Evolutionary conservation across 2,113 vertebrate genomes (phyloP).

Genomic region (Urocitellus parryii): DNA sequence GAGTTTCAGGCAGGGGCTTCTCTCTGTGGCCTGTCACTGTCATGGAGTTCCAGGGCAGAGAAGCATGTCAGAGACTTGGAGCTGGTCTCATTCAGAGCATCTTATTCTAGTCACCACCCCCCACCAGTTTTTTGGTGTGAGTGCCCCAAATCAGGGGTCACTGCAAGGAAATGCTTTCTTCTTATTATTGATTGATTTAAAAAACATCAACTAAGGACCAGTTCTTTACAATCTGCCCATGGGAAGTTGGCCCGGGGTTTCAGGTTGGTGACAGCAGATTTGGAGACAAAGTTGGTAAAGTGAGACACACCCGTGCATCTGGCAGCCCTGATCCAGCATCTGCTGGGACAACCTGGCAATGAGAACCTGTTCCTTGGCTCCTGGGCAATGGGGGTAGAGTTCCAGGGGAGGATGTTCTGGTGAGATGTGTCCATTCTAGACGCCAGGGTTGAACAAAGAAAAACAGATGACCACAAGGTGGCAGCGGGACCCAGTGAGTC

Average conservation of each 20-base stretch:
- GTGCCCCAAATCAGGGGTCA: neutral
- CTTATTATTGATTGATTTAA: neutral
- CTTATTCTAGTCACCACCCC: neutral
- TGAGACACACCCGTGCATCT: no score
- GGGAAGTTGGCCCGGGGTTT: neutral
- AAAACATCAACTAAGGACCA: neutral
- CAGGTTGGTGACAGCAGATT: neutral
- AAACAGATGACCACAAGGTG: no score
- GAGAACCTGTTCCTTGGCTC: neutral
- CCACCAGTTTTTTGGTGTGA: no score
- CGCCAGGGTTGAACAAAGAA: no score
- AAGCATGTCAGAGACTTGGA: no score
- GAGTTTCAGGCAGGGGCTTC: neutral
- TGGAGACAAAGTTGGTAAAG: neutral
- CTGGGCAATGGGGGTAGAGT: neutral
- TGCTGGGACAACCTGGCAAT: no score
- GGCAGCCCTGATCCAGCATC: no score
- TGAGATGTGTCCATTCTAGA: fast-evolving
- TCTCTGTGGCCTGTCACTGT: fast-evolving
- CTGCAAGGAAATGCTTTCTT: neutral
- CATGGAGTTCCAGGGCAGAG: fast-evolving
- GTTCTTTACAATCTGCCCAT: fast-evolving
- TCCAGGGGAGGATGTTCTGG: fast-evolving
- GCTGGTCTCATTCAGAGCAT: neutral
- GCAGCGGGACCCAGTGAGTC: no score